Percentiles rank a stretch among this genome's conserved stretches.
Conservation (phyloP, 2,113 vertebrate genomes). For the Apaloderma vittatum region DNA sequence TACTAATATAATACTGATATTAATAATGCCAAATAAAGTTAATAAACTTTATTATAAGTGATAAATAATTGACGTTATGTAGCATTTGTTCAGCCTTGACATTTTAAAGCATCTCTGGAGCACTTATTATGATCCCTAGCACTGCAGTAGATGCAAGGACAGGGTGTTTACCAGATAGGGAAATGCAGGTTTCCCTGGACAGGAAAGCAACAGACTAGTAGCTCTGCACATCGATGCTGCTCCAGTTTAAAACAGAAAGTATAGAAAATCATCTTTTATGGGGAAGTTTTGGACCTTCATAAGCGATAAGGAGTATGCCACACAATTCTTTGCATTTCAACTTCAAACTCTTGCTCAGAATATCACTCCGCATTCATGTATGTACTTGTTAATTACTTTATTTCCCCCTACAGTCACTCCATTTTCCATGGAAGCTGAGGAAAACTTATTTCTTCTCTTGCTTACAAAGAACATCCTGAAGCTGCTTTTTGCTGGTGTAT, state of each 20-base stretch:
- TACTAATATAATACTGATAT: background rate
- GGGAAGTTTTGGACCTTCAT: background rate
- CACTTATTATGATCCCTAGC: background rate
- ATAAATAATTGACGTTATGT: background rate
- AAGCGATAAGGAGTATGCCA: background rate
- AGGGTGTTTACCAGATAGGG: background rate
- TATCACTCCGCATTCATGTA: background rate
- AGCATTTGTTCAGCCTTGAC: background rate
- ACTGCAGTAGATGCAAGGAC: background rate
- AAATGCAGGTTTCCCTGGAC: background rate
- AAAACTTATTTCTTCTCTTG: constrained; percentile 19
- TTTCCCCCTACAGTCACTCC: background rate
- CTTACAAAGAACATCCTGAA: constrained; percentile 15
- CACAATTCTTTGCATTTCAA: background rate
- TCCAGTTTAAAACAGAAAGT: background rate
- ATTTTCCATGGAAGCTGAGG: background rate
- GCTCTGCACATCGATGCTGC: background rate
- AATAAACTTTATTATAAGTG: background rate
- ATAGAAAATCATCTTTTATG: background rate
- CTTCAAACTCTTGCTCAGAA: background rate
- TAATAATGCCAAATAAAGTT: background rate
- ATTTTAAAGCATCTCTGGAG: background rate
- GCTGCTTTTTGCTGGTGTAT: constrained; percentile 25
- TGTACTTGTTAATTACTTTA: background rate
- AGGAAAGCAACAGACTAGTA: background rate